Evolutionary conservation across 2,888 invertebrate genomes (phyloP).

Genomic region (Drosophila austrosaltans): DNA sequence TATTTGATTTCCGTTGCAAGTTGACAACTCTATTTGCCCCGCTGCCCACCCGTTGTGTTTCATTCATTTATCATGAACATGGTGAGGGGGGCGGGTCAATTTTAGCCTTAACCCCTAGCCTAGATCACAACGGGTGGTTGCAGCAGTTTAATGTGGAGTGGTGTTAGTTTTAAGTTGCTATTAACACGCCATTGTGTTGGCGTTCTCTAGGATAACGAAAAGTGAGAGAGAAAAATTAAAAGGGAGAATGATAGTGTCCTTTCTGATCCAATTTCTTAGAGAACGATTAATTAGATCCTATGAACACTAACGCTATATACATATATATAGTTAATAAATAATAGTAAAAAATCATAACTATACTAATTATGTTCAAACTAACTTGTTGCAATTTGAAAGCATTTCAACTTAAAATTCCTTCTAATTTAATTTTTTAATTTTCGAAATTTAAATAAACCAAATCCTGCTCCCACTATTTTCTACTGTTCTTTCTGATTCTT

Average conservation of each 20-base stretch:
- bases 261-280: slow-evolving; percentile 65
- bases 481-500: background rate
- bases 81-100: slow-evolving; percentile 30
- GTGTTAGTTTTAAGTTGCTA: slow-evolving; percentile 79
- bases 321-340: too few relatives aligned
- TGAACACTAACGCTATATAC: background rate
- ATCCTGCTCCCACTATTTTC: background rate
- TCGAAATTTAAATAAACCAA: too few relatives aligned
- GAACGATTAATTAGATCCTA: slow-evolving; percentile 70
- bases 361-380: too few relatives aligned
- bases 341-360: too few relatives aligned
- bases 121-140: slow-evolving; percentile 74
- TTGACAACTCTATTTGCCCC: slow-evolving; percentile 67
- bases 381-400: too few relatives aligned
- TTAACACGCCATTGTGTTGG: slow-evolving; percentile 78
- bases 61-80: slow-evolving; percentile 61
- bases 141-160: slow-evolving; percentile 63
- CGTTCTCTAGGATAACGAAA: background rate
- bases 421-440: too few relatives aligned
- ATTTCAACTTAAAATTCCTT: too few relatives aligned
- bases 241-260: slow-evolving; percentile 12
- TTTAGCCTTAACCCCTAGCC: slow-evolving; percentile 40
- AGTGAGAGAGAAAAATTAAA: background rate
- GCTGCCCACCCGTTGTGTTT: slow-evolving; percentile 41
- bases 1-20: slow-evolving; percentile 31